Evolutionary conservation across 2,797 vertebrate species (phyloP).

Genomic region (Hirundo rustica): DNA sequence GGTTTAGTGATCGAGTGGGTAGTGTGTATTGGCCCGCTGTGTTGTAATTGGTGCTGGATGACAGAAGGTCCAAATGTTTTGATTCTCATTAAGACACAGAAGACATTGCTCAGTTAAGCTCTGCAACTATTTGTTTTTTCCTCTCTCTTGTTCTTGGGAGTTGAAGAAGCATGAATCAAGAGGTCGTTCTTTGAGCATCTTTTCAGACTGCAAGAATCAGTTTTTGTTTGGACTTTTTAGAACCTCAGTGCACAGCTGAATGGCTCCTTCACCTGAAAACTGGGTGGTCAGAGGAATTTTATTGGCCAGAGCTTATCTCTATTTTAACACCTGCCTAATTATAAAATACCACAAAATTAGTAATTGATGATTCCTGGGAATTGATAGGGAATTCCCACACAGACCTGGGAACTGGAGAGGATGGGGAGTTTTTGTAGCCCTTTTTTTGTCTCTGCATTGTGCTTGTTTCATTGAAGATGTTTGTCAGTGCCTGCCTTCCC

Average conservation of each 20-base stretch:
- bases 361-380: neutral
- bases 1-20: neutral
- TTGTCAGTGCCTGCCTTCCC: neutral
- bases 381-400: neutral
- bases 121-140: neutral
- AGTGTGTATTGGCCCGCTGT: neutral
- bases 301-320: neutral
- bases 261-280: neutral
- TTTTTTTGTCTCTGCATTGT: neutral
- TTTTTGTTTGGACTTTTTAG: neutral
- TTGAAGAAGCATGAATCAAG: neutral
- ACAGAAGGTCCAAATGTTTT: neutral
- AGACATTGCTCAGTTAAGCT: neutral
- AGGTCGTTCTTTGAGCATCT: neutral
- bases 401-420: neutral
- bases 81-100: neutral
- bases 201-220: neutral
- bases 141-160: neutral
- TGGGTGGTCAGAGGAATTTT: neutral
- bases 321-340: neutral
- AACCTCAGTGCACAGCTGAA: neutral
- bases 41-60: neutral
- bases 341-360: neutral
- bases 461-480: neutral
- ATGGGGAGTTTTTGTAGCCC: neutral